Evolutionary conservation across 2,113 vertebrate species (phyloP), one percentile per base, ranked within the genome.

Genomic region (Sinocyclocheilus anshuiensis): DNA sequence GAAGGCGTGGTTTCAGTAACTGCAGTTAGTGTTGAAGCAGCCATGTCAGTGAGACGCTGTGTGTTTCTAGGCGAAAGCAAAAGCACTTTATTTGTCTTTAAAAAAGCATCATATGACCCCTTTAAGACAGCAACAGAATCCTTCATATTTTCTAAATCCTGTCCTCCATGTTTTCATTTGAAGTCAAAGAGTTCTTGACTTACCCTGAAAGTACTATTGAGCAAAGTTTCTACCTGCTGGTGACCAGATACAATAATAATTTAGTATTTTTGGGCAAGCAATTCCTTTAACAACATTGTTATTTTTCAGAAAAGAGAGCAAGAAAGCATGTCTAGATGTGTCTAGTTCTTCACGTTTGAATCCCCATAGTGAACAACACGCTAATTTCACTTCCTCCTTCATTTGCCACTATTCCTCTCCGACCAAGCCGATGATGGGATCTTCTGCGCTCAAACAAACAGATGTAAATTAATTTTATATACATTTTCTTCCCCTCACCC

Each of bases 381-480:
- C 50, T 69, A 71, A 71, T 87, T 84, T 86, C 2, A 39, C 77
- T 74, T 42, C 61, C 39, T 83, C 39, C 81, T 82, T 59, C 7
- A 57, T 57, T 83, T 82, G 61, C 48, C 61, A 39, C 36, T 69
- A 18, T 61, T 79, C 71, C 76, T 67, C 50, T 55, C 33, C 45
- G 45, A 81, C 88, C 87, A 85, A 87, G 8, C 24, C 65, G 26
- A 71, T 86, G 81, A 90, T 87, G 78, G 65, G 79, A 86, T 86
- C 87, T 84, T 75, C 80, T 59, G 65, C 42, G 45, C 77, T 71
- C 72, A 82, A 86, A 87, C 86, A 89, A 86, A 89, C 77, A 84
- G 72, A 67, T 75, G 33, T 76, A 88, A 90, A 90, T 85, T 45
- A 83, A 87, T 90, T 87, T 88, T 81, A 33, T 39, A 87, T 86